Conservation (phyloP, 2,888 invertebrate species). For the Tetragonula carbonaria region DNA sequence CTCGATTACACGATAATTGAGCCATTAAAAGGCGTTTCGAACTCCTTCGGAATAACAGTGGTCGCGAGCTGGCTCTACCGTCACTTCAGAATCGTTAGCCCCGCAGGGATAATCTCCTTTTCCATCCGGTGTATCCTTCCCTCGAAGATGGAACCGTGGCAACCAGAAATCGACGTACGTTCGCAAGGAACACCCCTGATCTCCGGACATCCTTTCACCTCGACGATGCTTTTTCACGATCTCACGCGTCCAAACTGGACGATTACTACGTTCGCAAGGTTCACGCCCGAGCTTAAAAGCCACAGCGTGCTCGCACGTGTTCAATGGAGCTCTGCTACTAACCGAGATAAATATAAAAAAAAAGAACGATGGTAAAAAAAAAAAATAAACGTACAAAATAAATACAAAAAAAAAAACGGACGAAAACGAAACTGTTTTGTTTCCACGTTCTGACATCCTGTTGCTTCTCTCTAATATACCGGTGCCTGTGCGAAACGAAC, state of each 20-base stretch:
- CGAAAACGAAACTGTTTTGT: slow-evolving; percentile 45
- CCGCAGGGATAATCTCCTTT: slow-evolving; percentile 15
- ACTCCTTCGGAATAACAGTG: slow-evolving; percentile 23
- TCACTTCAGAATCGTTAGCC: slow-evolving; percentile 5
- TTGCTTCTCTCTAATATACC: slow-evolving; percentile 13
- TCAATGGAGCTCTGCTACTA: slow-evolving; percentile 11
- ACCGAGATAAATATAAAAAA: neutral
- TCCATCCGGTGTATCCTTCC: slow-evolving; percentile 10
- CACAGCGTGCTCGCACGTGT: slow-evolving; percentile 6
- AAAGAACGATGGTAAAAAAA: slow-evolving; percentile 1
- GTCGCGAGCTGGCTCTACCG: slow-evolving; percentile 47
- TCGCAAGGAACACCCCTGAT: slow-evolving; percentile 44
- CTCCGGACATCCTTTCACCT: slow-evolving; percentile 15
- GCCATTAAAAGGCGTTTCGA: slow-evolving; percentile 5
- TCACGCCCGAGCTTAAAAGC: slow-evolving; percentile 47
- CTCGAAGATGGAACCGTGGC: slow-evolving; percentile 45
- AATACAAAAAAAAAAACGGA: slow-evolving; percentile 4
- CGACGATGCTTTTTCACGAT: slow-evolving; percentile 46
- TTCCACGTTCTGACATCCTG: slow-evolving; percentile 25
- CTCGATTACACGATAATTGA: slow-evolving; percentile 6
- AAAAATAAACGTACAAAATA: neutral
- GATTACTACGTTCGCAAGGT: slow-evolving; percentile 66
- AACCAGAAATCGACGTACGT: slow-evolving; percentile 38
- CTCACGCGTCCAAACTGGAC: slow-evolving; percentile 42
- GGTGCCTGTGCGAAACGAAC: slow-evolving; percentile 25